Conservation (phyloP, 2,113 vertebrate species). For the Dasyprocta punctata region DNA sequence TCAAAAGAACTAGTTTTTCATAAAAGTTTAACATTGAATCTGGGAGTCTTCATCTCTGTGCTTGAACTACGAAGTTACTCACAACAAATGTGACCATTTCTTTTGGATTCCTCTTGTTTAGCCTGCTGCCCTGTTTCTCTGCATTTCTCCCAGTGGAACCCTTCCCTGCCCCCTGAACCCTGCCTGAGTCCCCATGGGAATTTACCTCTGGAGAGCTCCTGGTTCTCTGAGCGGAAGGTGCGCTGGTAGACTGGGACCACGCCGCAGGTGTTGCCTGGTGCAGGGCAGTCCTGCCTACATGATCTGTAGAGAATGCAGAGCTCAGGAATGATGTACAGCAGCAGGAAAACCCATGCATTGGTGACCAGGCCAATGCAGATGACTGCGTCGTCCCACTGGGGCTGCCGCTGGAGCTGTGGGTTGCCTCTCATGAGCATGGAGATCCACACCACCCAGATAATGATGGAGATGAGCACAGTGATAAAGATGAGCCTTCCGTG, state of each 20-base stretch:
- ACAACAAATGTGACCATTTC: background rate
- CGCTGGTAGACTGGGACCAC: conserved; percentile 18
- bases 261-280: conserved; percentile 13
- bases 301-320: conserved; percentile 84
- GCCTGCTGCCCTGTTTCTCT: background rate
- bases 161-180: background rate
- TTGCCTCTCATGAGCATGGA: conserved; percentile 86
- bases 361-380: conserved; percentile 87
- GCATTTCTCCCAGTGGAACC: background rate
- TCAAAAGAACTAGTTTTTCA: conserved; percentile 3
- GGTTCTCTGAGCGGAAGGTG: conserved; percentile 68
- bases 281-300: conserved; percentile 34
- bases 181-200: background rate
- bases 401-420: conserved; percentile 68
- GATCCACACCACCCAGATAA: conserved; percentile 91
- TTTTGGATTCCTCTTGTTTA: background rate
- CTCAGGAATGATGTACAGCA: conserved; percentile 88
- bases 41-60: background rate
- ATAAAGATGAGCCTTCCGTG: conserved; percentile 84
- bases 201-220: conserved; percentile 76
- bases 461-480: conserved; percentile 85
- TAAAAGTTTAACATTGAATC: background rate
- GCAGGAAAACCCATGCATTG: conserved; percentile 90
- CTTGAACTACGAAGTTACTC: background rate
- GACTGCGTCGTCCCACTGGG: conserved; percentile 89